Evolutionary conservation across 2,888 invertebrate species (phyloP).

Genomic region (Drosophila nigricruria): DNA sequence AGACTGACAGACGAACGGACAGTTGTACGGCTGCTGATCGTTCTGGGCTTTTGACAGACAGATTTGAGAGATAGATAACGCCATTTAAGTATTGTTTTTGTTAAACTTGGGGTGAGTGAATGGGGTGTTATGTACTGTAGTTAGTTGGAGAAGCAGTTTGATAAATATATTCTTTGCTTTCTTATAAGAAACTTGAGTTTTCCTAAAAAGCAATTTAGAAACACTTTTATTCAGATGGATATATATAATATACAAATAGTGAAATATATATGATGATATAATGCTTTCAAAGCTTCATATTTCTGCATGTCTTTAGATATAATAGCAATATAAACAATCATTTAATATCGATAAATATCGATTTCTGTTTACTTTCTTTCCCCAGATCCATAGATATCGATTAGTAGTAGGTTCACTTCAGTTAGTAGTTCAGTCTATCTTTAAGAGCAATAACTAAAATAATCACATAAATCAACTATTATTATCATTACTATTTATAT

Average conservation of each 20-base stretch:
- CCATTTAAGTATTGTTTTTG: conserved; percentile 18
- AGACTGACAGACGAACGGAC: conserved; percentile 26
- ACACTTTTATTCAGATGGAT: background rate
- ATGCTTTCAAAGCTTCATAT: too few relatives aligned
- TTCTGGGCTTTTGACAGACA: conserved; percentile 47
- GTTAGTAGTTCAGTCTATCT: background rate
- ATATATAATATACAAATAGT: background rate
- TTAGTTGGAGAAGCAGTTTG: too few relatives aligned
- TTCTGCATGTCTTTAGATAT: too few relatives aligned
- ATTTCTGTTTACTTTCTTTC: background rate
- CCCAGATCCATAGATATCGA: too few relatives aligned
- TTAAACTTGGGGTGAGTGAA: background rate
- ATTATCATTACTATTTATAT: background rate
- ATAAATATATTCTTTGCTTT: background rate
- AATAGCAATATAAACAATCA: background rate
- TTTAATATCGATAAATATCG: background rate
- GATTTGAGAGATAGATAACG: conserved; percentile 56
- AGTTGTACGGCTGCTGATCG: conserved; percentile 69
- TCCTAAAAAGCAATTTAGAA: background rate
- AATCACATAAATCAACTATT: background rate
- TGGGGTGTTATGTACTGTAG: background rate
- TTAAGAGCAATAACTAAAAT: background rate
- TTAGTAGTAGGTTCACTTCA: background rate
- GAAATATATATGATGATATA: background rate
- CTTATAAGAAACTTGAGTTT: background rate